These are phyloP conservation scores for Anser cygnoides DNA, from an alignment of 2,113 vertebrate genomes.

Conservation along the genomic window DNA sequence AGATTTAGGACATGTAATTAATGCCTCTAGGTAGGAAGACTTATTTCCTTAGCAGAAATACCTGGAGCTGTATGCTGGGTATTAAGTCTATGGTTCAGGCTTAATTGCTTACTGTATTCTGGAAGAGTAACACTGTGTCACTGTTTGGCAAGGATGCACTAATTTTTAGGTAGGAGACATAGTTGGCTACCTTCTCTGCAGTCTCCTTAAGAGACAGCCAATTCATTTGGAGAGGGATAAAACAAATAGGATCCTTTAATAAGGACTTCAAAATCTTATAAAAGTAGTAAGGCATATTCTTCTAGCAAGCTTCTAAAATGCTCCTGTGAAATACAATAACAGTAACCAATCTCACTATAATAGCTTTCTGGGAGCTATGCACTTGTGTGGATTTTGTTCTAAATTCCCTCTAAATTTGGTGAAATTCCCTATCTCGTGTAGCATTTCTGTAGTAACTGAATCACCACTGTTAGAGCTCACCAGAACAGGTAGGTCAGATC, in stretches of 20 bases:
- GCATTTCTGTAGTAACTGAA: neutral
- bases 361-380: neutral
- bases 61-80: neutral
- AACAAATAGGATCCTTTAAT: constrained; percentile 23
- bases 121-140: neutral
- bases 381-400: neutral
- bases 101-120: neutral
- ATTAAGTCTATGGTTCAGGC: constrained; percentile 3
- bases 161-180: neutral
- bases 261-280: neutral
- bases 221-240: constrained; percentile 4
- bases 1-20: constrained; percentile 30
- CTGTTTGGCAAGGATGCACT: neutral
- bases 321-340: neutral
- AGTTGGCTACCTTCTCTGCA: neutral
- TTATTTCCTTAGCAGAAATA: neutral
- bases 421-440: neutral
- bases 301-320: constrained; percentile 15
- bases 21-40: neutral
- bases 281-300: neutral
- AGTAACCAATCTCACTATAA: neutral
- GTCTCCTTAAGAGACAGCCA: neutral
- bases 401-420: too few relatives aligned
- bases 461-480: neutral
- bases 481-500: neutral